Conservation (phyloP, 1,140 invertebrate species). For the Maniola jurtina region DNA sequence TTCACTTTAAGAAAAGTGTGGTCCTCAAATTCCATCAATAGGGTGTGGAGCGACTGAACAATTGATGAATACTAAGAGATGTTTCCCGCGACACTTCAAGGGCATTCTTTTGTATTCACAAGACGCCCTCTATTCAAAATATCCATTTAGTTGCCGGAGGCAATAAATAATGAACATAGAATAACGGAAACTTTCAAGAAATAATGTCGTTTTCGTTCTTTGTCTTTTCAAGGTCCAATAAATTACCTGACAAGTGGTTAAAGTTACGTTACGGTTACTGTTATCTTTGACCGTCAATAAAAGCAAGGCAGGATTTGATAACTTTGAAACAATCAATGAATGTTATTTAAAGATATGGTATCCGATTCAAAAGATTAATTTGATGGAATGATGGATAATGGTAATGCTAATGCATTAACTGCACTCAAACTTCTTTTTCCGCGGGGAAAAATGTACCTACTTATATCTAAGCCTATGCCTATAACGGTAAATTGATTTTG, state of each 20-base stretch:
- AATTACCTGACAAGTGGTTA: too few species aligned
- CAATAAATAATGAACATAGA: constrained; percentile 22
- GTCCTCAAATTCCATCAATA: constrained; percentile 27
- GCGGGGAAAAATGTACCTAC: too few species aligned
- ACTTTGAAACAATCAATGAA: too few species aligned
- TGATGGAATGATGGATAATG: too few species aligned
- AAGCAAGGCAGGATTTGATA: too few species aligned
- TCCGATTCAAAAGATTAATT: too few species aligned
- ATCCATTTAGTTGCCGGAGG: constrained; percentile 22
- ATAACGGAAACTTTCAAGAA: background rate
- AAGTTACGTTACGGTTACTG: too few species aligned
- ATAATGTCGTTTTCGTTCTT: background rate
- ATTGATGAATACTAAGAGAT: constrained; percentile 35
- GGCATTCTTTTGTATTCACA: constrained; percentile 34
- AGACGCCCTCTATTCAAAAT: constrained; percentile 25
- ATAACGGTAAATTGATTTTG: background rate
- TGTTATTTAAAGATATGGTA: too few species aligned
- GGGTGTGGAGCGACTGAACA: constrained; percentile 32
- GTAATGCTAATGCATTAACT: too few species aligned
- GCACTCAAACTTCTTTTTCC: too few species aligned
- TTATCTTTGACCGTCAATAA: too few species aligned
- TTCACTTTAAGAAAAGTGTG: constrained; percentile 31
- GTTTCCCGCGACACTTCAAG: constrained; percentile 29
- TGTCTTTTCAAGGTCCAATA: background rate
- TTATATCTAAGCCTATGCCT: too few species aligned